These are phyloP conservation scores for Thecophora atra DNA, from an alignment of 2,888 invertebrate species.

Conservation along the genomic window DNA sequence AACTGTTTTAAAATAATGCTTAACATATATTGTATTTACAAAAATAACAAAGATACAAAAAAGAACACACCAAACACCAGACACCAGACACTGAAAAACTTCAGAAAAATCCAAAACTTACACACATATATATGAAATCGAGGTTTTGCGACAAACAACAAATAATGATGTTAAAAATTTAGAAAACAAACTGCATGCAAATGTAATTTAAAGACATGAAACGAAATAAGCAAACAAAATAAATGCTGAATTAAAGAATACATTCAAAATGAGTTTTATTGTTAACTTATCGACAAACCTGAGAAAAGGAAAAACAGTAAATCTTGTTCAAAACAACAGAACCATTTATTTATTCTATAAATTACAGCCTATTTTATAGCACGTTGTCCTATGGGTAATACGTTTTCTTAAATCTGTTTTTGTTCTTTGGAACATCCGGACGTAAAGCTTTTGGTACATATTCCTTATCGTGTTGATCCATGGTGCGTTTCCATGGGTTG, in stretches of 20 bases:
- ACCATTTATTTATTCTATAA: background rate
- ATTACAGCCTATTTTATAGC: background rate
- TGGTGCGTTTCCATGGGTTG: constrained; percentile 72
- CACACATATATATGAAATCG: constrained; percentile 35
- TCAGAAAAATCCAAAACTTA: constrained; percentile 28
- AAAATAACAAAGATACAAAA: no score
- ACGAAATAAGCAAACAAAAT: constrained; percentile 33
- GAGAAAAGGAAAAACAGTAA: no score
- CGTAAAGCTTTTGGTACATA: constrained; percentile 78
- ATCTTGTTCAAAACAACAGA: no score
- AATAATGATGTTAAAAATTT: constrained; percentile 41
- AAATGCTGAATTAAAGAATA: constrained; percentile 36
- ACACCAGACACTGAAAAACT: background rate
- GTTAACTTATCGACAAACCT: background rate
- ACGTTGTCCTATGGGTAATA: constrained; percentile 71
- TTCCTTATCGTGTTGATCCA: constrained; percentile 74
- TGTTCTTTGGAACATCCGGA: constrained; percentile 70
- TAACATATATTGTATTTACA: no score
- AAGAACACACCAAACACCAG: no score
- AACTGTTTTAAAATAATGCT: constrained; percentile 20
- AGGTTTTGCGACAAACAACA: constrained; percentile 39
- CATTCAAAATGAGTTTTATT: constrained; percentile 5
- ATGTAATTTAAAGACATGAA: constrained; percentile 29
- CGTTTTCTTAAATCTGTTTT: constrained; percentile 73
- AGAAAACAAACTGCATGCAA: constrained; percentile 28